A percentile compares a stretch with the other conserved stretches of the same genome.
These are phyloP conservation scores for Urocitellus parryii DNA, from an alignment of 2,113 vertebrate species.

Conservation along the genomic window DNA sequence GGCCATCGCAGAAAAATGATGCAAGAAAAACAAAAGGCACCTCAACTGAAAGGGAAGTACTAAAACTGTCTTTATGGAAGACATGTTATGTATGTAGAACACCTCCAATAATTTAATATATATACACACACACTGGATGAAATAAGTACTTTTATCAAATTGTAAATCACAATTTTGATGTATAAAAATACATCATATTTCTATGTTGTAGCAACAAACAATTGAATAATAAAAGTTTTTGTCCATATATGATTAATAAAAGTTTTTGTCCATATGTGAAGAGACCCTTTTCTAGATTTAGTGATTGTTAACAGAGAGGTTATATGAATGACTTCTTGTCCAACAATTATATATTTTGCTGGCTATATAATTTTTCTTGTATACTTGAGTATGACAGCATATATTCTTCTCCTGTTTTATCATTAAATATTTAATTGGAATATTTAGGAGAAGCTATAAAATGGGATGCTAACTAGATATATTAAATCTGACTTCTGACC, in stretches of 20 bases:
- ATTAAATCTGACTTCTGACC: constrained; percentile 3
- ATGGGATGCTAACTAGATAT: background rate
- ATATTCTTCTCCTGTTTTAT: background rate
- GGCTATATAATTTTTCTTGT: background rate
- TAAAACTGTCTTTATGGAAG: background rate
- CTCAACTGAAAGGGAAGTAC: background rate
- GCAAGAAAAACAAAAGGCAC: background rate
- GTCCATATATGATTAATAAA: background rate
- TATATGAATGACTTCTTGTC: background rate
- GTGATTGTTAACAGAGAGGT: background rate
- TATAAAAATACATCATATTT: background rate
- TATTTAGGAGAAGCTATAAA: background rate
- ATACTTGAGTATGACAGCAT: background rate
- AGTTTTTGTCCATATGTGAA: background rate
- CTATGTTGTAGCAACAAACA: background rate
- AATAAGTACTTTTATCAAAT: background rate
- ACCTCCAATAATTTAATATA: background rate
- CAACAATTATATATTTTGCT: background rate
- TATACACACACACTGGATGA: background rate
- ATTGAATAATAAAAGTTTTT: background rate
- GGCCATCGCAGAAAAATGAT: background rate
- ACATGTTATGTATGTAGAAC: background rate
- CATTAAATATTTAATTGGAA: background rate
- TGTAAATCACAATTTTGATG: background rate
- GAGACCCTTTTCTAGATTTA: background rate